Evolutionary conservation across 1,140 invertebrate species (phyloP), one percentile per base, ranked within the genome.

Genomic region (Procambarus clarkii): DNA sequence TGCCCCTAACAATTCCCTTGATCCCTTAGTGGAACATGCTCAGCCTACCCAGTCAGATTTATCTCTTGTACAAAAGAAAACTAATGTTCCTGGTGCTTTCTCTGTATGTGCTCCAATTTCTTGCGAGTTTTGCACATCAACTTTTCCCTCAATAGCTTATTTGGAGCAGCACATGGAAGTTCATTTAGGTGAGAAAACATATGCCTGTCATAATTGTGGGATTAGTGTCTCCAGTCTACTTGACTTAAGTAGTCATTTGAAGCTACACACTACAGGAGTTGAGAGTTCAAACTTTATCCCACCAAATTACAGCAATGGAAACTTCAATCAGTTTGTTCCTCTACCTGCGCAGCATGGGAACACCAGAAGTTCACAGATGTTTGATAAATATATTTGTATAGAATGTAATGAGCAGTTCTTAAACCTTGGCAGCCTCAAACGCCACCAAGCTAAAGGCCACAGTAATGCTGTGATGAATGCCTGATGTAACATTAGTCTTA

Each of bases 91-190:
- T 74, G 11, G n/a, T 74, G n/a, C 24, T 9, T 7, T 11, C 11
- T 24, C 69, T 48, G 69, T 81, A 13, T 50, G 46, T 91, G 54
- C 58, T 85, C 18, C 82, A 18, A 91, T 91, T 24, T 80, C 50
- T 46, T 91, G 89, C 79, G 89, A 91, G 60, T 64, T 91, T 58
- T 91, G 89, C 58, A 86, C 89, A 45, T 91, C 89, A 77, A 91
- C 89, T 24, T 91, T 91, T 50, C 89, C 89, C n/a, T 85, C 81
- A 48, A 9, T 91, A 24, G 80, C 89, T 2, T 91, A 91, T 64
- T 58, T 91, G 44, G 82, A 91, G 82, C 89, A 91, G 34, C 89
- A 91, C 46, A 86, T 91, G 89, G 89, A 82, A 64, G 89, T 91
- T 50, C 89, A 91, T 80, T 15, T 91, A 34, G 58, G 60, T 46